Base-by-base conservation (phyloP, 2,113 vertebrate species). In the Apeltes quadracus region DNA sequence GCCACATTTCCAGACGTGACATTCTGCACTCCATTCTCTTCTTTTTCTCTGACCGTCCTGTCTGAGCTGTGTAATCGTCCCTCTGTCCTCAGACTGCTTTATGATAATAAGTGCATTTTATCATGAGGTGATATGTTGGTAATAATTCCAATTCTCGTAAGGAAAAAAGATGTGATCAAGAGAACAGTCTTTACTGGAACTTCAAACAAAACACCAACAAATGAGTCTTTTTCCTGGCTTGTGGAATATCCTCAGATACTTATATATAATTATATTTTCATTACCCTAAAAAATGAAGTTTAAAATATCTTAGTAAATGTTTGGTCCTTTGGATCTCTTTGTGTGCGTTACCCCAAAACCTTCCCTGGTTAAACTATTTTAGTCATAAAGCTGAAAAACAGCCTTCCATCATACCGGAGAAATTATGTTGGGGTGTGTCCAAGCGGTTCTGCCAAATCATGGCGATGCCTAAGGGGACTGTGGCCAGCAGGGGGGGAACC, bases 1-100 rank as follows among this genome's bases (percentile, higher is more conserved):
- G 74, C 88, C 78, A 76, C 71, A 78, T 70, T 78, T 87, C 82
- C 88, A 91, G 89, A 91, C 82, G 86, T 89, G 82, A 89, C 88
- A 88, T 79, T 84, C 84, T 88, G 81, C 64, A 57, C 81, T 76
- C 69, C 67, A 63, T 84, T 78, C 79, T 76, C 74, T 85, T 74
- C 69, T 81, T 46, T 70, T 63, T 50, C 69, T 61, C 58, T 82
- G 62, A 87, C 79, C 90, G 81, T 86, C 79, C 75, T 66, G 69
- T 87, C 65, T 68, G 67, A 69, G 76, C 72, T 57, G 72, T 77
- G 76, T 38, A 68, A 78, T 79, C 76, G 22, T 81, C 69, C 79
- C 69, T 62, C 58, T 72, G 82, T 77, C 77, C 71, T 55, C 73
- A 73, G 70, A 58, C 46, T 50, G 51, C 48, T 81, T 76, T 55